These are phyloP conservation scores for Halyomorpha halys DNA, from an alignment of 1,140 invertebrate genomes.

Conservation along the genomic window DNA sequence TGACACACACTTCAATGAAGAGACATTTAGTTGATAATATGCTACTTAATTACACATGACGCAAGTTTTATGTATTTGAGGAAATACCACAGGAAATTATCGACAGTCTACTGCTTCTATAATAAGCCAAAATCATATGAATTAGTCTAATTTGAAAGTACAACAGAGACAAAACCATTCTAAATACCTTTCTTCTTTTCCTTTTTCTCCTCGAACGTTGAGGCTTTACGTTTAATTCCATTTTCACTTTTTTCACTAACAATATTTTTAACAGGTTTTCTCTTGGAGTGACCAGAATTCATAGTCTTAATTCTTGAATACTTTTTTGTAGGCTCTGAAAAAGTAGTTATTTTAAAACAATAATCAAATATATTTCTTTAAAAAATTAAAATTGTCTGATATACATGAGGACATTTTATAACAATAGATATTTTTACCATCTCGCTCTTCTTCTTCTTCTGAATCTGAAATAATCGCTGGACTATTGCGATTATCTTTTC, in stretches of 20 bases:
- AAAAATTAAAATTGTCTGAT: not conserved
- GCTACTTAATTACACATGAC: not conserved
- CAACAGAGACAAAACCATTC: not conserved
- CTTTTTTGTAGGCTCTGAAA: constrained; percentile 6
- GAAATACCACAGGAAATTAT: not conserved
- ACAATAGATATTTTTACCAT: no score
- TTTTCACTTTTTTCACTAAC: constrained; percentile 4
- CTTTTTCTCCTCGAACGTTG: not conserved
- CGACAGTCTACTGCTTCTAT: no score
- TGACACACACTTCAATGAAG: not conserved
- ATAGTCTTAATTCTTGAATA: constrained; percentile 17
- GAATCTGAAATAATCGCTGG: not conserved
- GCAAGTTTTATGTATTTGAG: not conserved
- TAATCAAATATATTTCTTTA: not conserved
- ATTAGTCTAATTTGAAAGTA: not conserved
- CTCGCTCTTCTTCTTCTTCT: constrained; percentile 14
- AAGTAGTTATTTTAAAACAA: not conserved
- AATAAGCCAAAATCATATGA: no score
- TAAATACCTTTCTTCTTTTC: constrained; percentile 13
- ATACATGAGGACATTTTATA: no score
- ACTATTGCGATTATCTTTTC: not conserved
- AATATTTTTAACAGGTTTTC: not conserved
- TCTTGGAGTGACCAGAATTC: not conserved
- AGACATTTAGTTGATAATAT: not conserved
- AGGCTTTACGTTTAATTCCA: not conserved